Conservation (phyloP, 2,888 invertebrate genomes). For the Dicyrtoma fusca region DNA sequence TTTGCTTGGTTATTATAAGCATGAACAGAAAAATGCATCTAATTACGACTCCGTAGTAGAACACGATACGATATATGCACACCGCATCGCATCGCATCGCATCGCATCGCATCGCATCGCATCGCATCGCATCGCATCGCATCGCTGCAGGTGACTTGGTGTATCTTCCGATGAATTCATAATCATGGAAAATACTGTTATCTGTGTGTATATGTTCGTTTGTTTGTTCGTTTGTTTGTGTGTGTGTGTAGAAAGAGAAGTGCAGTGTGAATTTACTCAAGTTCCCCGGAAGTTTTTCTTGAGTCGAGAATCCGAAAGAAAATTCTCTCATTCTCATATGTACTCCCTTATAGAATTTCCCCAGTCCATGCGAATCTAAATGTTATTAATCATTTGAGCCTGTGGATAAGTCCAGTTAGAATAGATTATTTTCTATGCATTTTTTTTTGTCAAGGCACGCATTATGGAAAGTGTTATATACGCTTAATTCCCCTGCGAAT, state of each 20-base stretch:
- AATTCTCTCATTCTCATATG: not conserved
- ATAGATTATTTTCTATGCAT: not conserved
- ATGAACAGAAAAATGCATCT: conserved; percentile 25
- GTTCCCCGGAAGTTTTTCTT: conserved; percentile 9
- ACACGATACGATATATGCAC: too few relatives aligned
- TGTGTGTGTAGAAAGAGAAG: not conserved
- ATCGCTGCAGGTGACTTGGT: not conserved
- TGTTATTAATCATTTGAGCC: not conserved
- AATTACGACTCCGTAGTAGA: not conserved
- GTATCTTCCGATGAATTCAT: not conserved
- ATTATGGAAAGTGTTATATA: too few relatives aligned
- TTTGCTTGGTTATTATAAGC: too few relatives aligned
- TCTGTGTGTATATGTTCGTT: not conserved
- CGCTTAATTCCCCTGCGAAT: too few relatives aligned
- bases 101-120: too few relatives aligned
- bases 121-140: too few relatives aligned
- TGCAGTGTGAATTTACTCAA: not conserved
- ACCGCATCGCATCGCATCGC: too few relatives aligned
- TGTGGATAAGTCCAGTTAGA: conserved; percentile 4
- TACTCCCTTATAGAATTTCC: not conserved
- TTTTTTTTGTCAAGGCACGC: not conserved
- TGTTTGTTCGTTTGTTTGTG: not conserved
- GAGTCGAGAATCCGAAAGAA: conserved; percentile 9
- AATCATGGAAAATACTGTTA: not conserved
- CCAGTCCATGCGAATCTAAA: not conserved